Evolutionary conservation across 2,888 invertebrate genomes (phyloP), one percentile per base, ranked within the genome.

Genomic region (Listrodromus nycthemerus): DNA sequence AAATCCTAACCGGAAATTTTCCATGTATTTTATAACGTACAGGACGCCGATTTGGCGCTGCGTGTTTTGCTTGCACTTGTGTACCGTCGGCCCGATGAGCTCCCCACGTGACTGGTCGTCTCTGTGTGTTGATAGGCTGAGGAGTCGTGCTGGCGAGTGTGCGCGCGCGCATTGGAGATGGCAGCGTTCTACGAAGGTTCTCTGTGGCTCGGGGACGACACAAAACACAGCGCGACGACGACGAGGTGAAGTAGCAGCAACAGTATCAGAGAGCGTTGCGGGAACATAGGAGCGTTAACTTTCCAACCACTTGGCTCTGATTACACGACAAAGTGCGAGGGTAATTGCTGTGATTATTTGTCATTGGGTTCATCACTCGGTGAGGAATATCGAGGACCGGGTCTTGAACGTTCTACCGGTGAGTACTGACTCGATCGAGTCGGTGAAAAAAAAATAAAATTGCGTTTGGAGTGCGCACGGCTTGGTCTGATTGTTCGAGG

Each of bases 311-410:
- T 84, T 78, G 77, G 69, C 50, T 74, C 63, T 69, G 74, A 78
- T 83, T 73, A 77, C 63, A 74, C 69, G 61, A 69, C 81, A 84
- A 78, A 84, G 77, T 84, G 81, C 78, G 77, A 81, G 21, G 55
- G 84, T 81, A 81, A 84, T 84, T 81, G 84, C 55, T 33, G 73
- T 70, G 73, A 77, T 84, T 84, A 84, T 81, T 84, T 74, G 50
- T 48, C 76, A 48, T 67, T 83, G 69, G 58, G 73, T 78, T 84
- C 48, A 73, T 81, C 69, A 63, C 67, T 69, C 45, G 37, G 48
- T 48, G 55, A 24, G 58, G 21, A 52, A 61, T 48, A 63, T 74
- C 65, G 73, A 45, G 45, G 13, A 13, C n/a, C 13, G 48, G 69
- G 48, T 65, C 61, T 61, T 81, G 70, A 66, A 41, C 65, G 81